Base-by-base conservation (phyloP, 2,888 invertebrate species). In the Eilema caniola region DNA sequence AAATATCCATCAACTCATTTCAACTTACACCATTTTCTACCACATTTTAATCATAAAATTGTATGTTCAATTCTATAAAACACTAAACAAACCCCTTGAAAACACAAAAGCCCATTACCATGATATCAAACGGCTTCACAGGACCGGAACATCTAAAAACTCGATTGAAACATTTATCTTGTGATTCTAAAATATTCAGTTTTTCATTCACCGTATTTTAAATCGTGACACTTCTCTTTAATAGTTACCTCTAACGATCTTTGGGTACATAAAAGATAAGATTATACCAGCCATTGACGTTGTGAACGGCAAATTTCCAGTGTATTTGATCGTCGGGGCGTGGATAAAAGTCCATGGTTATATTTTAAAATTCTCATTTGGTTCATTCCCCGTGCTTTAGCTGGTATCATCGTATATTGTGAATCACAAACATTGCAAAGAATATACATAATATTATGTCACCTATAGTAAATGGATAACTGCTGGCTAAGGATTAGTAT, bases 301-400 rank as follows among this genome's bases (percentile, higher is more conserved):
- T 77, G 73, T 66, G 69, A 79, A 79, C 78, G 82, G 79, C 75
- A 82, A 77, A 81, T 84, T 83, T 83, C 78, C 75, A 79, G 68
- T 75, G 83, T 80, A 81, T 85, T 84, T 86, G 83, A 86, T 85
- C 84, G 82, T 66, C 70, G 73, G 78, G 78, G 84, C 81, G 83
- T 79, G 82, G 83, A 70, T 78, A 83, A 78, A 80, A 73, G 80
- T 62, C 80, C 78, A 78, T 76, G 81, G 82, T 71, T 69, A 81
- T 82, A 83, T 81, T 85, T 86, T 86, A 81, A 87, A 88, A 87
- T 85, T 85, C 83, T 84, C 84, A 85, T 88, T 86, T 80, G 72
- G 74, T 74, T 79, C 78, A 74, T 77, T 78, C 68, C 68, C 72
- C 71, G 67, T 65, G 59, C 70, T 75, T 79, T 80, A 72, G 74